These are phyloP conservation scores for Cyanocitta stelleri DNA, from an alignment of 2,113 vertebrate genomes.

Conservation along the genomic window DNA sequence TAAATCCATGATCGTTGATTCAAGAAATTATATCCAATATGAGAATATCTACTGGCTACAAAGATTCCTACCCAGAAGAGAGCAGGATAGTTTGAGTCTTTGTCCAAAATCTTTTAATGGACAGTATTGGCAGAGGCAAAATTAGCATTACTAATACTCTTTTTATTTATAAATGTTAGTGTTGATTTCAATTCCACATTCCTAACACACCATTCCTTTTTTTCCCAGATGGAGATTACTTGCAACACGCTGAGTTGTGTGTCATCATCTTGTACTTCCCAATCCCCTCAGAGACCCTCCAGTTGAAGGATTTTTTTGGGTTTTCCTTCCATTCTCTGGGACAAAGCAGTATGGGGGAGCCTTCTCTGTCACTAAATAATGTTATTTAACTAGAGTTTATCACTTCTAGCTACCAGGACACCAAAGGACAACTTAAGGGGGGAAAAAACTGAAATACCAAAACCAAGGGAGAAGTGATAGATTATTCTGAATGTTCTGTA, in stretches of 20 bases:
- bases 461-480: neutral
- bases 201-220: neutral
- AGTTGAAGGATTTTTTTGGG: neutral
- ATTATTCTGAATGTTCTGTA: neutral
- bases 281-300: neutral
- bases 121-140: neutral
- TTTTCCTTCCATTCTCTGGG: neutral
- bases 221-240: neutral
- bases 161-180: neutral
- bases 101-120: neutral
- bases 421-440: neutral
- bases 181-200: neutral
- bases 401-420: neutral
- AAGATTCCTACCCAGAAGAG: neutral
- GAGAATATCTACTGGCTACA: neutral
- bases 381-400: neutral
- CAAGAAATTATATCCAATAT: neutral
- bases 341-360: neutral
- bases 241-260: neutral
- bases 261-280: neutral
- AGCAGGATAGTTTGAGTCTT: neutral
- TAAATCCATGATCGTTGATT: neutral
- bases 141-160: neutral
- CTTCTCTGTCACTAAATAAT: neutral
- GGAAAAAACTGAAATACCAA: neutral